Conservation (phyloP, 1,140 invertebrate species). For the Paracyclopina nana region DNA sequence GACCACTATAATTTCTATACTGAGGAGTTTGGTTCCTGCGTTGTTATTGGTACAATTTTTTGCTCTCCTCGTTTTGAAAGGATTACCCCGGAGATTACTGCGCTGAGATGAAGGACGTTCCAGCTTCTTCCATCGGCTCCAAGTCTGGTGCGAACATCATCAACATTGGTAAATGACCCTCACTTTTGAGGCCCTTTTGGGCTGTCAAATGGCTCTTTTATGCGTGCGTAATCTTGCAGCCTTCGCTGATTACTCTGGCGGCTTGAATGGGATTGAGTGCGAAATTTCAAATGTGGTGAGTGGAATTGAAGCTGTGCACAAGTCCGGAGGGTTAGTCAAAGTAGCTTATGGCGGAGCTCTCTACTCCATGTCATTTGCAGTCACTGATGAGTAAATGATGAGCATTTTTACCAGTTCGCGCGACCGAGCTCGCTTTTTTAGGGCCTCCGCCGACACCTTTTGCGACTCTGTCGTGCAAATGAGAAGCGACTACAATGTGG, state of each 20-base stretch:
- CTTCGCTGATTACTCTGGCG: neutral
- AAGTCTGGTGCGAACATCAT: neutral
- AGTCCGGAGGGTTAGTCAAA: neutral
- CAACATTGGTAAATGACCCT: neutral
- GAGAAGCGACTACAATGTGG: neutral
- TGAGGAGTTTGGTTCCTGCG: no score
- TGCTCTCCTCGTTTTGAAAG: no score
- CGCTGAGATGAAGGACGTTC: neutral
- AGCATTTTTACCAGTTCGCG: neutral
- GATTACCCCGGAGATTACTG: conserved; percentile 2
- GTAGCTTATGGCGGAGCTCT: neutral
- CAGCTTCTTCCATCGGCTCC: neutral
- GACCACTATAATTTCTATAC: no score
- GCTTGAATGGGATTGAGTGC: neutral
- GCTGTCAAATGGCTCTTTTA: neutral
- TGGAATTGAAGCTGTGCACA: neutral
- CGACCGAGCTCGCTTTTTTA: neutral
- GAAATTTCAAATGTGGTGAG: neutral
- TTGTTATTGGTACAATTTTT: no score
- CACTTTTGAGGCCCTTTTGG: neutral
- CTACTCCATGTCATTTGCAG: neutral
- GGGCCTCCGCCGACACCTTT: neutral
- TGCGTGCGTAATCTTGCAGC: neutral
- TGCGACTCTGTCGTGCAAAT: neutral
- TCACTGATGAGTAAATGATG: neutral